These are phyloP conservation scores for Paracentrotus lividus DNA, from an alignment of 53 echinoderm and acorn worm genomes.

Conservation along the genomic window DNA sequence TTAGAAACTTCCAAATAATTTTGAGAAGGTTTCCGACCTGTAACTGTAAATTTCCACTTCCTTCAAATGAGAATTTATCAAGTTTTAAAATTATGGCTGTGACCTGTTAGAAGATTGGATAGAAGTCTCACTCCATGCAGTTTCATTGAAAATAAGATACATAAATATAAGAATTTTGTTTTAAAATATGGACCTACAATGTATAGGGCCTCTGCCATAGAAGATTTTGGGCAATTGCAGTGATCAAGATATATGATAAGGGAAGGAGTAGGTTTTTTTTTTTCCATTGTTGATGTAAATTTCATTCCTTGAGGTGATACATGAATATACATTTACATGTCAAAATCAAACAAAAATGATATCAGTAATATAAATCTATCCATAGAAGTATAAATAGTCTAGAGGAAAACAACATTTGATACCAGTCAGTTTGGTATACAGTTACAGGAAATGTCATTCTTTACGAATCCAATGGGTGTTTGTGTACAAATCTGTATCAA, in stretches of 20 bases:
- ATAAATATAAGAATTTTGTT: too few species aligned
- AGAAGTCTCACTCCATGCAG: background rate
- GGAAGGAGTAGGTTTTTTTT: too few species aligned
- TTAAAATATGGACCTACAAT: too few species aligned
- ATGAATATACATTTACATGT: too few species aligned
- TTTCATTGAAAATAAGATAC: background rate
- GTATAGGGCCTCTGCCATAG: too few species aligned
- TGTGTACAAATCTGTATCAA: constrained; percentile 20
- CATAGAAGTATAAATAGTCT: too few species aligned
- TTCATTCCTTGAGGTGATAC: too few species aligned
- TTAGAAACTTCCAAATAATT: constrained; percentile 26
- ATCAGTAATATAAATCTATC: too few species aligned
- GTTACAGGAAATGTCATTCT: background rate
- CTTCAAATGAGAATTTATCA: background rate
- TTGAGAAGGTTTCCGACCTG: background rate
- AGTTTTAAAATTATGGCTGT: background rate
- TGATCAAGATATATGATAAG: too few species aligned
- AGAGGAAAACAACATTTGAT: background rate
- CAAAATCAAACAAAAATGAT: too few species aligned
- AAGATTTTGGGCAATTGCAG: too few species aligned
- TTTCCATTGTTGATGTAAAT: too few species aligned
- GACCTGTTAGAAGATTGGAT: background rate
- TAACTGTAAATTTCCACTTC: constrained; percentile 17
- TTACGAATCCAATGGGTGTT: background rate
- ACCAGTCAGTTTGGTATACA: background rate